Base-by-base conservation (phyloP, 2,797 vertebrate species). In the Onychomys torridus region DNA sequence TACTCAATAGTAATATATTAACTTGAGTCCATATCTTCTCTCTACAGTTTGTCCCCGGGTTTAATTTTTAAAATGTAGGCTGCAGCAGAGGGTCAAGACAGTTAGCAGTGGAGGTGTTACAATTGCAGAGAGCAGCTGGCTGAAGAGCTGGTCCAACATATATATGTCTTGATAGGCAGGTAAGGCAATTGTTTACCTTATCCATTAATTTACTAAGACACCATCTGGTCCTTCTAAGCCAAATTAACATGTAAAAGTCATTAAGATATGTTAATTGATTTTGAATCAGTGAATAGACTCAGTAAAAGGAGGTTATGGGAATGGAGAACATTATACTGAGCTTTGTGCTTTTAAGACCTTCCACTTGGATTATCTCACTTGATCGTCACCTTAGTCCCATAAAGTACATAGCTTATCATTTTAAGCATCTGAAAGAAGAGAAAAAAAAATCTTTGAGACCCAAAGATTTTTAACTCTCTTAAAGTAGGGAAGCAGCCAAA, bases 201-300 rank as follows among this genome's bases (percentile, higher is more conserved):
- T n/a, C 63, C 27, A 89, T 95, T 94, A 96, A 95, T 79, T 93
- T 89, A 76, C 43, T 81, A 92, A 79, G 73, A 95, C 27, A 87
- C 77, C 93, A 97, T 89, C 82, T 96, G 94, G 84, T 83, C 75
- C 95, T 93, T 93, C 85, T 73, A 93, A 92, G 79, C n/a, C 46
- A 89, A 96, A 97, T 95, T 92, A 95, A 96, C 52, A 94, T 14
- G 34, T 52, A 93, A 93, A 96, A 97, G 89, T 89, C 91, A 89
- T 91, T 96, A 92, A 91, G 71, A 78, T 91, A 87, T 77, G 87
- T 77, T 96, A 87, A 96, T 65, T 95, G 59, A 21, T 89, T 97
- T 97, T 92, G 65, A 97, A 92, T 82, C 25, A 95, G 83, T 92
- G 93, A 96, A 79, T 6, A 96, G 92, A 95, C 95, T 92, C 75